Evolutionary conservation across 2,888 invertebrate genomes (phyloP), one percentile per base, ranked within the genome.

Genomic region (Chrysina gloriosa): DNA sequence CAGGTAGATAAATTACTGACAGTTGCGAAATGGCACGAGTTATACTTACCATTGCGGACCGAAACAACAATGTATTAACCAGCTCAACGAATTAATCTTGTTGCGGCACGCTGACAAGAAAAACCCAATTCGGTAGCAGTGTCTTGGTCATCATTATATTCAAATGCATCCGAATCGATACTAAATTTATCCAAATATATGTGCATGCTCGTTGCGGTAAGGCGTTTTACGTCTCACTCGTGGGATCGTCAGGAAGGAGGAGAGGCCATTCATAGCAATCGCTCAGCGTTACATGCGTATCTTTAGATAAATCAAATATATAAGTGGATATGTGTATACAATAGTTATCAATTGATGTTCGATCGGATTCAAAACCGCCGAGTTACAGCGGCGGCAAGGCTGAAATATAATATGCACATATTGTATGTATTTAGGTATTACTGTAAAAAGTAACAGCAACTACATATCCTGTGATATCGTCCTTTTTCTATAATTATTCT

Each of bases 111-210:
- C 14, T 39, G 39, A 39, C 39, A 11, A 29, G 16, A 39, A 25
- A 39, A 58, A 58, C 7, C n/a, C 39, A 25, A 58, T 58, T 58
- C 58, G 58, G 58, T 25, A 58, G 39, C 39, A 23, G 39, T 16
- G 23, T 39, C 39, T 19, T 25, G 14, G 39, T 23, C 58, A 58
- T n/a, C 58, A 58, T 39, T 39, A 56, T 58, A 58, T 58, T 58
- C 58, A 58, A 58, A 58, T 58, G 39, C 58, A 58, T 58, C 39
- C 58, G 39, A 14, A 58, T 58, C 58, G 58, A 25, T 58, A 39
- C 39, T 58, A 58, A 58, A 58, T 58, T 58, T 58, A 58, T 58
- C 58, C 58, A 58, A 58, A 58, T 58, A 58, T 58, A 58, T 58
- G 58, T 58, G 36, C 58, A 58, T 58, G 42, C 39, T 39, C 25